Base-by-base conservation (phyloP, 1,140 invertebrate species). In the Micrasema longulum region DNA sequence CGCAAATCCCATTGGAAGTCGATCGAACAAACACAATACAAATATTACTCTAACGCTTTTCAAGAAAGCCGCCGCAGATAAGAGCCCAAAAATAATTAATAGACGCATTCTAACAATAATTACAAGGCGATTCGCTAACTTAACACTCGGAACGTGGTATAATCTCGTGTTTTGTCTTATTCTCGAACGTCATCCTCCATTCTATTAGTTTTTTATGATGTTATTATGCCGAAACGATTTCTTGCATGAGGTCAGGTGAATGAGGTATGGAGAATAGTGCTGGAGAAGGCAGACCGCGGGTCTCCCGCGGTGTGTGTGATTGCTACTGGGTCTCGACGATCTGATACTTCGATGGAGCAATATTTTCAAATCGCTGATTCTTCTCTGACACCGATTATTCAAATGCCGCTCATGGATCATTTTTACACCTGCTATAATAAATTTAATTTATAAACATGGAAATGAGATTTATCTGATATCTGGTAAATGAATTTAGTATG, bases 101-200 rank as follows among this genome's bases (percentile, higher is more conserved):
- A 41, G 20, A 60, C 55, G 55, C 36, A 41, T 60, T 60, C 55
- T 38, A 16, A 41, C 35, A 60, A 60, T 60, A 22, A 60, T 60
- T 41, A 60, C 55, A 60, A 31, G 36, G 55, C 55, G 55, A 60
- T 60, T 60, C 35, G 55, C 55, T 35, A 60, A 60, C 55, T 60
- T 60, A 60, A 35, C 63, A 64, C 65, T 57, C 23, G 55, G 35
- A 31, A 60, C 55, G 55, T 60, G 55, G 38, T 60, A 41, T 60
- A 60, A 60, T 60, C 55, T 60, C 55, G 14, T 12, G 65, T 64
- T 73, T 73, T 73, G 67, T 74, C 66, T 74, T 68, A 57, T 69
- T 69, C 50, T 69, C 20, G 43, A 52, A 22, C 52, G 64, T 74
- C 73, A 74, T 71, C 65, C 63, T 57, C 63, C 64, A 62, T 74